phyloP scores from a whole-genome alignment of 2,797 vertebrate genomes.

The Amblyopsis hoosieri region DNA sequence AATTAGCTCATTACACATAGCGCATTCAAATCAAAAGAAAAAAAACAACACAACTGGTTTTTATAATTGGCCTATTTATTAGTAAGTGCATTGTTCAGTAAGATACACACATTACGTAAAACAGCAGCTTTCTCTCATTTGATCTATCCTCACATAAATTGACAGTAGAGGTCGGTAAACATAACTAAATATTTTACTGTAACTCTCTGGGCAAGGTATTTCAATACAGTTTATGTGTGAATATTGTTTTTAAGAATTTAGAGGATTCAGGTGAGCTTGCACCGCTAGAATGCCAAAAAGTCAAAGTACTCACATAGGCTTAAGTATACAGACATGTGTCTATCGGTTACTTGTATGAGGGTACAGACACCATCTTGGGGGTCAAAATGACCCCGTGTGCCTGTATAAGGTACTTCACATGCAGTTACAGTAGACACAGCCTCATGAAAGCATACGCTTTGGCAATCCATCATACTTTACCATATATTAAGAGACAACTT shows the following conservation, averaged over 20 bases:
- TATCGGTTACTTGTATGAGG: too few species aligned
- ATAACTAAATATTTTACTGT: too few species aligned
- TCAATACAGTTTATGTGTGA: too few species aligned
- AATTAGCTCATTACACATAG: conserved; percentile 26
- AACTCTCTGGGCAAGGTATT: too few species aligned
- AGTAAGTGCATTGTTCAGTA: conserved; percentile 4
- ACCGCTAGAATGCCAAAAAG: too few species aligned
- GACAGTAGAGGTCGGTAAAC: not conserved
- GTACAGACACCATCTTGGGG: too few species aligned
- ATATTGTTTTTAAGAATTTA: too few species aligned
- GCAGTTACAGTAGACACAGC: conserved; percentile 22
- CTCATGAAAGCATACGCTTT: conserved; percentile 42
- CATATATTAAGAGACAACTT: conserved; percentile 41
- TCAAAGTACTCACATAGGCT: too few species aligned
- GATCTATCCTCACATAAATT: conserved; percentile 1
- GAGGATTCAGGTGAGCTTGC: too few species aligned
- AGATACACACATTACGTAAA: conserved; percentile 11
- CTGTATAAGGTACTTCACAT: conserved; percentile 33
- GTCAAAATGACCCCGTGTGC: not conserved
- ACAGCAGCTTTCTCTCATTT: conserved; percentile 12
- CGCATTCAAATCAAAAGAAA: conserved; percentile 25
- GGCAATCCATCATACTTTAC: conserved; percentile 63
- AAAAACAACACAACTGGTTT: conserved; percentile 28
- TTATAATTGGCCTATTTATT: conserved; percentile 43
- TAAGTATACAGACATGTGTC: too few species aligned